Conservation (phyloP, 2,888 invertebrate species). For the Torymus texanus region DNA sequence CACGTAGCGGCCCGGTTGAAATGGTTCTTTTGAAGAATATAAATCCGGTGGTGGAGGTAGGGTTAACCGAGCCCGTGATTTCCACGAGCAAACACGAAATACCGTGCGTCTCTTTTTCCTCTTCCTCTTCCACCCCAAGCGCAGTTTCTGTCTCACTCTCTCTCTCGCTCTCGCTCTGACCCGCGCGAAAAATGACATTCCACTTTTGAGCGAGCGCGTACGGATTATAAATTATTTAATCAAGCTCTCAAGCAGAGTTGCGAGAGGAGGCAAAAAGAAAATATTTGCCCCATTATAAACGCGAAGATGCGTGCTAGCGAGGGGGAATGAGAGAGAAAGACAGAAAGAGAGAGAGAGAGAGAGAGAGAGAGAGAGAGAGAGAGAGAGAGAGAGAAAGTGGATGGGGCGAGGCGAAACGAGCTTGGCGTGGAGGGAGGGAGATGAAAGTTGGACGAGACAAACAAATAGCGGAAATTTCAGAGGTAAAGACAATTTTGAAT, state of each 20-base stretch:
- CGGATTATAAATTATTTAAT: slow-evolving; percentile 74
- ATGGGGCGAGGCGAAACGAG: slow-evolving; percentile 24
- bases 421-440: neutral
- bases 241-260: slow-evolving; percentile 62
- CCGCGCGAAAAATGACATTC: slow-evolving; percentile 65
- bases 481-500: neutral
- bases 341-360: slow-evolving; percentile 40
- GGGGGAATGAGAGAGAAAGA: slow-evolving; percentile 13
- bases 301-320: slow-evolving; percentile 54
- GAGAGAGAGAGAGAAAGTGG: slow-evolving; percentile 45
- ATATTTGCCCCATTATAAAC: slow-evolving; percentile 72
- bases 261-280: slow-evolving; percentile 67
- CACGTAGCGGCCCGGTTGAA: slow-evolving; percentile 43
- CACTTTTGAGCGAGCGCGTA: slow-evolving; percentile 56
- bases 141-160: slow-evolving; percentile 6
- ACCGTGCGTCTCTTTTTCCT: slow-evolving; percentile 23
- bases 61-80: slow-evolving; percentile 64
- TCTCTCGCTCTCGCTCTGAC: slow-evolving; percentile 27
- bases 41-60: slow-evolving; percentile 54
- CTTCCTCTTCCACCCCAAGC: slow-evolving; percentile 2
- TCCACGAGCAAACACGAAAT: slow-evolving; percentile 55
- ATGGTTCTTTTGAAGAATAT: slow-evolving; percentile 58
- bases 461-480: neutral
- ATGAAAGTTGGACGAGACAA: neutral
- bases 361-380: slow-evolving; percentile 6